Percentiles rank a stretch among this genome's conserved stretches.
Conservation (phyloP, 2,113 vertebrate species). For the Eretmochelys imbricata region DNA sequence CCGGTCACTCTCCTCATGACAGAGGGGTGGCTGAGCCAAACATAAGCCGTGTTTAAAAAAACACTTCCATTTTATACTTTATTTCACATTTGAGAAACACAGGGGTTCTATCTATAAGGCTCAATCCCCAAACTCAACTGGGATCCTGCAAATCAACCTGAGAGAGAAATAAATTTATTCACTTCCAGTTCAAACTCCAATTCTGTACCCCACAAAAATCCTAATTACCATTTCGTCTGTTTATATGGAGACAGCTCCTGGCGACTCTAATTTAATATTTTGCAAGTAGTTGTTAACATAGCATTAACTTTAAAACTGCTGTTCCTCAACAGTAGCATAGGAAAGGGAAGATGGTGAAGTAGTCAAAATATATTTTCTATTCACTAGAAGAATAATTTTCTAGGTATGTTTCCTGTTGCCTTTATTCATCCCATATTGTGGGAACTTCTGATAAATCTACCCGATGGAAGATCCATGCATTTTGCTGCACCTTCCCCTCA, state of each 20-base stretch:
- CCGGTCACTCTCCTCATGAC: background rate
- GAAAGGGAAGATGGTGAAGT: background rate
- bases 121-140: background rate
- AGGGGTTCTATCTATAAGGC: background rate
- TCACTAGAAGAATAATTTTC: background rate
- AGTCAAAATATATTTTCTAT: background rate
- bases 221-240: background rate
- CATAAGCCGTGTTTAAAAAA: background rate
- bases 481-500: background rate
- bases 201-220: background rate
- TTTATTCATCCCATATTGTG: background rate
- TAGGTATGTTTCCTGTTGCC: background rate
- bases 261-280: background rate
- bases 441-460: background rate
- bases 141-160: background rate
- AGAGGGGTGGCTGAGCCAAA: background rate
- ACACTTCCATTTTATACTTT: background rate
- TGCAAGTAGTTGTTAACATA: background rate
- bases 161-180: background rate
- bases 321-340: background rate
- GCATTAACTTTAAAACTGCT: background rate
- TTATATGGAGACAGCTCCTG: background rate
- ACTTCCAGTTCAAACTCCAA: slow-evolving; percentile 41
- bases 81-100: background rate
- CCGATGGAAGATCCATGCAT: background rate